Evolutionary conservation across 1,140 invertebrate species (phyloP).

Genomic region (Leptopilina boulardi): DNA sequence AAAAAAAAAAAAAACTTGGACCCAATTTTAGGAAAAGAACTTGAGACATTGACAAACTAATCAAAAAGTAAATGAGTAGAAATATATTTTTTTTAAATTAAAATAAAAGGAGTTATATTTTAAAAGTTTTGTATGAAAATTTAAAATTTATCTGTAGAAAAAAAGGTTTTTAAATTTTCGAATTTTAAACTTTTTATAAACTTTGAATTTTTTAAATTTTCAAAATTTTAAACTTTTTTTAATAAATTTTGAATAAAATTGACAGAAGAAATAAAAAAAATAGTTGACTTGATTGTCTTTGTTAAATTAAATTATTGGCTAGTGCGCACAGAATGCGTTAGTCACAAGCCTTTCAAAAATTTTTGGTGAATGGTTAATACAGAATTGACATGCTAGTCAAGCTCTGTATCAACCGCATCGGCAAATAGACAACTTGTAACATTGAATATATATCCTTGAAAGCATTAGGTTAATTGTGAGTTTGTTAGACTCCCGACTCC

Average conservation of each 20-base stretch:
- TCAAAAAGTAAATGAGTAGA: background rate
- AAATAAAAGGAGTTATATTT: background rate
- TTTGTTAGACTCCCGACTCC: background rate
- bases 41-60: background rate
- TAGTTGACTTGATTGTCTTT: background rate
- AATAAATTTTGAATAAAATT: too few species aligned
- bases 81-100: background rate
- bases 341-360: conserved; percentile 18
- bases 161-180: too few species aligned
- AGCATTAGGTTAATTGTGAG: background rate
- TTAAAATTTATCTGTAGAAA: background rate
- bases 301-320: background rate
- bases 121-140: too few species aligned
- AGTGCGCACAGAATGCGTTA: conserved; percentile 11
- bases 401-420: conserved; percentile 15
- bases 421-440: background rate
- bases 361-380: conserved; percentile 21
- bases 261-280: too few species aligned
- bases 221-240: background rate
- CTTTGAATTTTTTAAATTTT: background rate
- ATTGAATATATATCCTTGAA: background rate
- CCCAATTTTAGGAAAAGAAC: background rate
- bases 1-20: background rate
- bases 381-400: conserved; percentile 22
- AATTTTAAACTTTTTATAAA: too few species aligned